Percentiles rank a stretch among this genome's conserved stretches.
Conservation (phyloP, 2,888 invertebrate species). For the Campopleginae sp. region DNA sequence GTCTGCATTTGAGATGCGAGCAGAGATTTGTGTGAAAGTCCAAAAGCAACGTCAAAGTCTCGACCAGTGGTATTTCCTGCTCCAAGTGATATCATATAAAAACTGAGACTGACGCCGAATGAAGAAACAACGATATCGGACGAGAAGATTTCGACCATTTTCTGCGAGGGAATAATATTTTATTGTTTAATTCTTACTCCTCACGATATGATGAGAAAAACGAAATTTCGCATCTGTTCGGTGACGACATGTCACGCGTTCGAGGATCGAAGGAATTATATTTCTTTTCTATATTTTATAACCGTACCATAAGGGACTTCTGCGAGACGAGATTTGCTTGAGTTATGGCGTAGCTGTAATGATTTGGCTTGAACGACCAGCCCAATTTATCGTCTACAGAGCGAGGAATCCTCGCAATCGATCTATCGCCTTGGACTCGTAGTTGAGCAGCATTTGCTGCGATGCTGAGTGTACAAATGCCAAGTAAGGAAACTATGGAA, state of each 20-base stretch:
- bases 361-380: too few relatives aligned
- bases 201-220: too few relatives aligned
- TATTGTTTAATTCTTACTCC: too few relatives aligned
- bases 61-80: constrained; percentile 74
- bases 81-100: constrained; percentile 79
- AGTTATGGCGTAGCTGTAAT: too few relatives aligned
- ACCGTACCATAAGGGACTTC: too few relatives aligned
- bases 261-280: too few relatives aligned
- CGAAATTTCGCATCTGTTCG: too few relatives aligned
- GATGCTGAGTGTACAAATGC: neutral
- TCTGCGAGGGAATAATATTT: neutral
- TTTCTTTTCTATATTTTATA: too few relatives aligned
- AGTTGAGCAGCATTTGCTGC: neutral
- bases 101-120: constrained; percentile 78
- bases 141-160: neutral
- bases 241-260: too few relatives aligned
- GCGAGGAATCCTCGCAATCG: neutral
- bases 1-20: constrained; percentile 68
- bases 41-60: constrained; percentile 72
- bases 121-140: constrained; percentile 79
- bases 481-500: neutral
- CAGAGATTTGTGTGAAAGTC: constrained; percentile 71
- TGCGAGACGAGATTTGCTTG: too few relatives aligned
- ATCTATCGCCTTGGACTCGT: neutral
- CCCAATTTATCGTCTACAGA: too few relatives aligned